Evolutionary conservation across 2,888 invertebrate genomes (phyloP), one percentile per base, ranked within the genome.

Genomic region (Amphimallon solstitiale): DNA sequence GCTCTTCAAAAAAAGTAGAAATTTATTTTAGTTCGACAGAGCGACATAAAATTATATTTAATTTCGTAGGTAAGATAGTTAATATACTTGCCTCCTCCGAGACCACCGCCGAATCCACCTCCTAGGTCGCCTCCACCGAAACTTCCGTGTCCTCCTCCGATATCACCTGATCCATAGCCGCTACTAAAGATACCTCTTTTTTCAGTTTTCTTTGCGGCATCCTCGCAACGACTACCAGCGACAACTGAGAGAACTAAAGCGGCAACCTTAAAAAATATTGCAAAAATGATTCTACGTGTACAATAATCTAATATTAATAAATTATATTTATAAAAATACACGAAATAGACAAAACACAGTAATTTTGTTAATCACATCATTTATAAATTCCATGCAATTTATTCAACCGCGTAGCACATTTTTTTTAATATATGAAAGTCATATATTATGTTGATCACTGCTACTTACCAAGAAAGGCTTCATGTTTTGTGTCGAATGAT

Each of bases 251-350:
- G 56, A 15, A 71, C 73, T 38, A 74, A 65, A 48, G 72, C 79
- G 51, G 78, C 69, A 60, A 79, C 72, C 82, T 82, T 72, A 1
- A 74, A 73, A 19, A 45, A n/a, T 49, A 0, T 35, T n/a, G n/a
- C n/a, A n/a, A n/a, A n/a, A n/a, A n/a, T n/a, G n/a, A n/a, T n/a
- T n/a, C n/a, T n/a, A n/a, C n/a, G n/a, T n/a, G n/a, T n/a, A n/a
- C n/a, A n/a, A n/a, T n/a, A n/a, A n/a, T n/a, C n/a, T n/a, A n/a
- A n/a, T n/a, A n/a, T n/a, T n/a, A n/a, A n/a, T n/a, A n/a, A n/a
- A n/a, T n/a, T n/a, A n/a, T n/a, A n/a, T n/a, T n/a, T n/a, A n/a
- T n/a, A n/a, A n/a, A n/a, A n/a, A n/a, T n/a, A n/a, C n/a, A n/a
- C n/a, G n/a, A n/a, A n/a, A n/a, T n/a, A n/a, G n/a, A n/a, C n/a